Evolutionary conservation across 2,113 vertebrate genomes (phyloP).

Genomic region (Glaucomys volans): DNA sequence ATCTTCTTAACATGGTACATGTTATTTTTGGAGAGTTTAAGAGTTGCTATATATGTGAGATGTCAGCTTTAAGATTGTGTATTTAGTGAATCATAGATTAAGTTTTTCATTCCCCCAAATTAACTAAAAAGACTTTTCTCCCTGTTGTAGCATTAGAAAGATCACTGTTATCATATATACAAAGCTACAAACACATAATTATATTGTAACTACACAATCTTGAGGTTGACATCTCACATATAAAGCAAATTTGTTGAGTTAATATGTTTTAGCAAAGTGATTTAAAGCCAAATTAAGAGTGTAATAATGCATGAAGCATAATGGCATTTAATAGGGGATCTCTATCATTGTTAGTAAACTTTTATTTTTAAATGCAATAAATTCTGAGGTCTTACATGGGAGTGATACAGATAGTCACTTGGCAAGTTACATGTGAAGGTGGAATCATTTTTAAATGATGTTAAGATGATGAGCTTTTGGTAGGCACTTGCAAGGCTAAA

Average conservation of each 20-base stretch:
- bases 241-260: neutral
- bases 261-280: constrained; percentile 7
- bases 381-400: neutral
- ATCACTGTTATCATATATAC: neutral
- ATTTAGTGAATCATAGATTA: neutral
- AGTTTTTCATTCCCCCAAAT: constrained; percentile 22
- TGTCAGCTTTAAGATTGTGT: neutral
- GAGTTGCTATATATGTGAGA: neutral
- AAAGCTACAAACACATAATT: constrained; percentile 34
- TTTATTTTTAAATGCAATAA: neutral
- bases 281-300: constrained; percentile 5
- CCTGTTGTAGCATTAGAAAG: neutral
- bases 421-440: neutral
- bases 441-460: neutral
- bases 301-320: neutral
- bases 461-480: neutral
- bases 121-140: neutral
- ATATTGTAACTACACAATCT: neutral
- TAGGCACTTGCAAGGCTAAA: neutral
- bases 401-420: neutral
- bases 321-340: neutral
- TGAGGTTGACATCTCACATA: neutral
- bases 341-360: neutral
- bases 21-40: constrained; percentile 33
- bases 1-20: neutral